A percentile compares a stretch with the other conserved stretches of the same genome.
Evolutionary conservation across 2,888 invertebrate species (phyloP).

Genomic region (Mycalesis mineus): DNA sequence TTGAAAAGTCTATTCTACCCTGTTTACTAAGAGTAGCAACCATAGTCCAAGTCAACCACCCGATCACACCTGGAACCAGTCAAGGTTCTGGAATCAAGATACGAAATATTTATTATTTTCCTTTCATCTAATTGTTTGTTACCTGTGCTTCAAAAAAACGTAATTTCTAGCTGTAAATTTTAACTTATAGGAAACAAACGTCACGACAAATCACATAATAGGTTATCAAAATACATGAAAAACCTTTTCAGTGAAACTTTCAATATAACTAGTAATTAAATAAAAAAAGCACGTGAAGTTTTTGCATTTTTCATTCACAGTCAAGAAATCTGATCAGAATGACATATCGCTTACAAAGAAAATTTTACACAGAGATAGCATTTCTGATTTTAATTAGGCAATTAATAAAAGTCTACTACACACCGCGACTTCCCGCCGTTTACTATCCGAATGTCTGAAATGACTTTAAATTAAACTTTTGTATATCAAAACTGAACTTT

Average conservation of each 20-base stretch:
- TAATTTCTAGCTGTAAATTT: no score
- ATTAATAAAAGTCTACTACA: slow-evolving; percentile 13
- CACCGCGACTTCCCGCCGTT: slow-evolving; percentile 17
- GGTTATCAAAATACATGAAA: no score
- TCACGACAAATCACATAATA: no score
- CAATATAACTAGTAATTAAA: neutral
- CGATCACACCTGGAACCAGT: no score
- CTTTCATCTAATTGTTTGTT: no score
- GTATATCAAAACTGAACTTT: neutral
- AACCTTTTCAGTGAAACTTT: neutral
- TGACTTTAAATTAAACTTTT: neutral
- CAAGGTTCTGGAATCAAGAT: no score
- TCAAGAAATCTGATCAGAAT: slow-evolving; percentile 9
- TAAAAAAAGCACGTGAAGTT: neutral
- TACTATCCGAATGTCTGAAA: slow-evolving; percentile 1
- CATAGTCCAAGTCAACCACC: no score
- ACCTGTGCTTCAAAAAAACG: no score
- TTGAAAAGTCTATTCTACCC: no score
- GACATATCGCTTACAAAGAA: slow-evolving; percentile 3
- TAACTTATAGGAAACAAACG: no score
- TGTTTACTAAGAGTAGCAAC: no score
- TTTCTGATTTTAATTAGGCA: slow-evolving; percentile 17
- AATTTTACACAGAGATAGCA: slow-evolving; percentile 9
- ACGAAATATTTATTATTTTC: no score
- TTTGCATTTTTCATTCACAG: neutral